Evolutionary conservation across 1,140 invertebrate genomes (phyloP), one percentile per base, ranked within the genome.

Genomic region (Trigoniulus corallinus): DNA sequence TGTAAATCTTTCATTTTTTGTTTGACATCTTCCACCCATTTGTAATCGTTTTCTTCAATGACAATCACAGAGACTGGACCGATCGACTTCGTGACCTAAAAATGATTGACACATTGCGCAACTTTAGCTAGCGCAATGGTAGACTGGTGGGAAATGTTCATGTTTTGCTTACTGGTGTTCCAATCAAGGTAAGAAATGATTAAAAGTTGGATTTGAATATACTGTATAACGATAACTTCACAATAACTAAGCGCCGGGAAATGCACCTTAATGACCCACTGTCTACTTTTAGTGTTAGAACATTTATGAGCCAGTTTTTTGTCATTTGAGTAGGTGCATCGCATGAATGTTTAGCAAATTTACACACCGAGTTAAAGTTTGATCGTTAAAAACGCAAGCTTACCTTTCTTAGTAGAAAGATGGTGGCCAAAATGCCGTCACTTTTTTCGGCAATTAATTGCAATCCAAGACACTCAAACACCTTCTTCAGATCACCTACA

Each of bases 1-100:
- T 34, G 29, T 34, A 34, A 34, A 34, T 56, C 54, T 23, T 62
- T 74, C 61, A 84, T 54, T 0, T 77, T 75, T 1, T 74, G 69
- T 63, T 91, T 91, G 0, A 93, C 62, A 1, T 72, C 66, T 43
- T 87, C 84, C 13, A 96, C 74, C 91, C 91, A 96, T 51, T 65
- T 68, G 27, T 65, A 59, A n/a, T 64, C 54, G 27, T 63, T 58
- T 52, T 66, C 63, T 43, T 69, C 59, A n/a, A 69, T 57, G 15
- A 61, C 55, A 34, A 70, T 56, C 27, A 69, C 48, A n/a, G n/a
- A n/a, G n/a, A n/a, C n/a, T n/a, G n/a, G n/a, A n/a, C n/a, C n/a
- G n/a, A n/a, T n/a, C n/a, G n/a, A n/a, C n/a, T n/a, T n/a, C n/a
- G n/a, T n/a, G n/a, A n/a, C n/a, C n/a, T n/a, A n/a, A n/a, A n/a